Evolutionary conservation across 1,140 invertebrate genomes (phyloP).

Genomic region (Philotrypesis tridentata): DNA sequence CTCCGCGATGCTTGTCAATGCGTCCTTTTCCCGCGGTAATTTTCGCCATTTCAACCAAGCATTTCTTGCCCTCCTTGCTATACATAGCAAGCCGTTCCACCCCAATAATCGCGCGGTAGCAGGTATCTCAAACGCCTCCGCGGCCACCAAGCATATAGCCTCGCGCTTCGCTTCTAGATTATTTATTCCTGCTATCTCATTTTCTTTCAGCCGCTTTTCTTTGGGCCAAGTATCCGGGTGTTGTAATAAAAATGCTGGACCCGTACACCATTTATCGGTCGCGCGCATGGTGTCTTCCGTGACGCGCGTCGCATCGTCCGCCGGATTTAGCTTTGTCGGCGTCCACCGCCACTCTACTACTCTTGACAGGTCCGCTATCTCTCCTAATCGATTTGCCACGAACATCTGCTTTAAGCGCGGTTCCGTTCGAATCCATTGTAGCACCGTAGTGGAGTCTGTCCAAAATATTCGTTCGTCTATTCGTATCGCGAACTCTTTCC

Average conservation of each 20-base stretch:
- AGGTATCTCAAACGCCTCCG: too few relatives aligned
- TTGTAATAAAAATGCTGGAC: neutral
- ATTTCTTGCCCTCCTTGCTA: too few relatives aligned
- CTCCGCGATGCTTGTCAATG: too few relatives aligned
- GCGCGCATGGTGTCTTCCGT: neutral
- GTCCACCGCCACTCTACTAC: slow-evolving; percentile 68
- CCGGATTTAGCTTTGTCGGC: slow-evolving; percentile 65
- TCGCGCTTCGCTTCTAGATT: too few relatives aligned
- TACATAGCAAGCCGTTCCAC: too few relatives aligned
- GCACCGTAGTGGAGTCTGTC: slow-evolving; percentile 61
- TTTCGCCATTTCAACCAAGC: too few relatives aligned
- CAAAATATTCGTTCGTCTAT: slow-evolving; percentile 45
- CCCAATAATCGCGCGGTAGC: too few relatives aligned
- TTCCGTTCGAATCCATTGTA: slow-evolving; percentile 58
- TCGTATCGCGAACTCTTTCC: neutral
- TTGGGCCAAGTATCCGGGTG: neutral
- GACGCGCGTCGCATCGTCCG: slow-evolving; percentile 56
- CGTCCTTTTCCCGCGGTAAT: too few relatives aligned
- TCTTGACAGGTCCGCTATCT: slow-evolving; percentile 56
- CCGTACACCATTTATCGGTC: neutral
- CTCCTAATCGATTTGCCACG: slow-evolving; percentile 62
- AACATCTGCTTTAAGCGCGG: slow-evolving; percentile 37
- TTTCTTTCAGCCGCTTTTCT: too few relatives aligned
- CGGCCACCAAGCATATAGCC: too few relatives aligned
- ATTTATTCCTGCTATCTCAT: too few relatives aligned